These are phyloP conservation scores for Epizoanthus scotinus DNA, from an alignment of 92 coral and sea anemone species.

Conservation along the genomic window DNA sequence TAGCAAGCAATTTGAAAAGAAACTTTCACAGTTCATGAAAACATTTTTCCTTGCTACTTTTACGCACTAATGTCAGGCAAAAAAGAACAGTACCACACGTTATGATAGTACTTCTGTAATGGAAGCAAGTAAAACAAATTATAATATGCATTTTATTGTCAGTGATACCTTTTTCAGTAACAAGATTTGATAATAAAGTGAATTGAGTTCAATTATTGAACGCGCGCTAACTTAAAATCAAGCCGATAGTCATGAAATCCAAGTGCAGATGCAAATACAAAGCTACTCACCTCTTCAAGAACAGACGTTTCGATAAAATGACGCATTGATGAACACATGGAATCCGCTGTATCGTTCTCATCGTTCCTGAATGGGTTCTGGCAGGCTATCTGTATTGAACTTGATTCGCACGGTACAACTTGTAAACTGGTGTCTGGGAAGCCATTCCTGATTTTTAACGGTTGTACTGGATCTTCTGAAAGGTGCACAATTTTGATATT, in stretches of 20 bases:
- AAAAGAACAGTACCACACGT: too few species aligned
- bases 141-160: too few species aligned
- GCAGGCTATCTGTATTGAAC: slow-evolving; percentile 4
- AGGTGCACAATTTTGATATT: neutral
- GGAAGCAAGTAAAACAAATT: too few species aligned
- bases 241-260: neutral
- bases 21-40: too few species aligned
- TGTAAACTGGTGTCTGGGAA: slow-evolving; percentile 10
- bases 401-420: slow-evolving; percentile 32
- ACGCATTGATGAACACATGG: slow-evolving; percentile 1
- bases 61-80: too few species aligned
- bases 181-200: too few species aligned
- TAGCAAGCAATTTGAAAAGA: too few species aligned
- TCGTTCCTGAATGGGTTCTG: slow-evolving; percentile 8
- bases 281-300: slow-evolving; percentile 23
- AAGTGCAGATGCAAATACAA: neutral
- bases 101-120: too few species aligned
- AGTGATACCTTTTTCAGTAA: too few species aligned
- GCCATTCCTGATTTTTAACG: slow-evolving; percentile 6
- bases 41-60: too few species aligned
- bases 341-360: neutral
- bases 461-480: slow-evolving; percentile 3
- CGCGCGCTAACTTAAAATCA: neutral
- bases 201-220: neutral
- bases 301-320: slow-evolving; percentile 19